Base-by-base conservation (phyloP, 2,113 vertebrate genomes). In the Euleptes europaea region DNA sequence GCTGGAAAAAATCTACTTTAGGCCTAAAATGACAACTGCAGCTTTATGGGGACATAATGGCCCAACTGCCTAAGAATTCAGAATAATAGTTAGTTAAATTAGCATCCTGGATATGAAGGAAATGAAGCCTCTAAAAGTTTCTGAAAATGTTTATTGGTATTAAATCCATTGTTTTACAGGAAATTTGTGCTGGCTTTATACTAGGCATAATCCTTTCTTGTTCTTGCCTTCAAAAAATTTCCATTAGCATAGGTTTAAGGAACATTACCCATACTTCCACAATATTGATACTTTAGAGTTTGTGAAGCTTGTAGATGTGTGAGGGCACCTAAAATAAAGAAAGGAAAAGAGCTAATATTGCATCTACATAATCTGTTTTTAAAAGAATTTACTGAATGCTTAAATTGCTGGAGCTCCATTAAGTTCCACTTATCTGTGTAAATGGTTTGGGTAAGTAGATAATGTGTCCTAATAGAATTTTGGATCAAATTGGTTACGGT, bases 21-120 rank as follows among this genome's bases (percentile, higher is more conserved):
- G 85, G 89, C 73, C 84, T 87, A 47, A 74, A 89, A 57, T 86
- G 90, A 83, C 84, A 76, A 87, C 60, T 81, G 65, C 89, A 92
- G 90, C 80, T n/a, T 89, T 91, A 40, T 72, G 71, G 3, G 63
- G 85, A 85, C 83, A 84, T 71, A 82, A 33, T 79, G 84, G 76
- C 89, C 70, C 94, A 94, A 89, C 93, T 93, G 80, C 78, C 84
- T 91, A 77, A 83, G 71, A 87, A 90, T 88, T 91, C 82, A 92
- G 92, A 92, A 92, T 93, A 60, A 60, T 28, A 81, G 54, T 81
- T 92, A 91, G 78, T 88, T 92, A 88, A 88, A 93, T 92, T 95
- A 93, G 87, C 73, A 93, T 91, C 83, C 86, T 86, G 91, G 90
- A 95, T 93, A 90, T 89, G 90, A 93, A 93, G 86, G 84, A 93